These are phyloP conservation scores for Lampris megalopsis DNA, from an alignment of 2,113 vertebrate genomes.

Conservation along the genomic window DNA sequence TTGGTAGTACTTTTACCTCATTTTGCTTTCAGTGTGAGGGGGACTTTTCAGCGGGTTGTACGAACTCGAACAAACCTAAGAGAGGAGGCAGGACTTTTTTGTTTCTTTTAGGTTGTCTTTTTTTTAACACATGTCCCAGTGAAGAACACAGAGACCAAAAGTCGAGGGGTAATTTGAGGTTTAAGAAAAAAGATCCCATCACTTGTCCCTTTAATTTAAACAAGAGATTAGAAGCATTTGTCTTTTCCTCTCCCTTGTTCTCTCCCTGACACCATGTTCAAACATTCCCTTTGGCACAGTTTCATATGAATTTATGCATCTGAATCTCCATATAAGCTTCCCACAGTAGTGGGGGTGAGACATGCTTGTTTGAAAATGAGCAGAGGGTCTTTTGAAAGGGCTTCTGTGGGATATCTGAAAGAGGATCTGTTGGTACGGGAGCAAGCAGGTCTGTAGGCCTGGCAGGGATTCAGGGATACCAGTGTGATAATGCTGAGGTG, in stretches of 20 bases:
- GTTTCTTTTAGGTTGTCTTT: no score
- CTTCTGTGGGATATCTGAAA: slow-evolving; percentile 48
- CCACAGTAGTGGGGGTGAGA: background rate
- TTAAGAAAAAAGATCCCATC: background rate
- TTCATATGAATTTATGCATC: slow-evolving; percentile 3
- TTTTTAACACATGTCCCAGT: no score
- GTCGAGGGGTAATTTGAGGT: background rate
- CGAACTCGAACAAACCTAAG: background rate
- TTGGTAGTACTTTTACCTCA: background rate
- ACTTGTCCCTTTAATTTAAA: background rate
- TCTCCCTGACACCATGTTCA: background rate
- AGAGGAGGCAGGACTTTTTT: background rate
- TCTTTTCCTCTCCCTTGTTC: background rate
- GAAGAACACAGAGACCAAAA: background rate
- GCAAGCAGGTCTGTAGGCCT: slow-evolving; percentile 28
- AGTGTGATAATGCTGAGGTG: slow-evolving; percentile 43
- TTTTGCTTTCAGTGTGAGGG: no score
- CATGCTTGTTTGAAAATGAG: background rate
- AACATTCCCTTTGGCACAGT: slow-evolving; percentile 4
- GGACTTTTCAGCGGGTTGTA: background rate
- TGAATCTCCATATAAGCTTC: background rate
- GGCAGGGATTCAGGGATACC: slow-evolving; percentile 54
- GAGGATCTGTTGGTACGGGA: slow-evolving; percentile 53
- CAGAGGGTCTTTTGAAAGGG: slow-evolving; percentile 46
- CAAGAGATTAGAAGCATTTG: slow-evolving; percentile 31